Base-by-base conservation (phyloP, 2,113 vertebrate genomes). In the Eclectus roratus region DNA sequence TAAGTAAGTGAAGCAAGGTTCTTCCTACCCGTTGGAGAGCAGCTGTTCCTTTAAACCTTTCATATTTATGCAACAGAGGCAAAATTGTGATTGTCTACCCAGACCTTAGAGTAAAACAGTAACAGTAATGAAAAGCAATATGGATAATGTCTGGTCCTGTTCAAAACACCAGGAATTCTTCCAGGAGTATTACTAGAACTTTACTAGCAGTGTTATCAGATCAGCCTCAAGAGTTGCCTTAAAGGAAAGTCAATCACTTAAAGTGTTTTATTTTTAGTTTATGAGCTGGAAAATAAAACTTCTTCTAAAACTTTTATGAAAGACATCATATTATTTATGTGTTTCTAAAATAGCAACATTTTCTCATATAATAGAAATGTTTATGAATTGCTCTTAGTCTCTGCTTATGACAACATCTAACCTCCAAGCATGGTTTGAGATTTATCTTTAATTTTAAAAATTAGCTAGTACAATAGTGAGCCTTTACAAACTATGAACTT, bases 211-310 rank as follows among this genome's bases (percentile, higher is more conserved):
- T 39, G 43, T 65, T 86, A 90, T 79, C 88, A 93, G 35, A 56
- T 91, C 24, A 81, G 64, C 61, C 52, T 93, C 72, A 52, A 72
- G 41, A n/a, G n/a, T 18, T 90, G 56, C 70, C 77, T 81, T 95
- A 72, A 86, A 79, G 61, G 55, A 96, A 95, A 85, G 72, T 86
- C 82, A 95, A 3, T 84, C 65, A 68, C 44, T 92, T 81, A 20
- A 87, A 87, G 41, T 24, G 37, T 49, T 93, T 92, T 96, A 78
- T 71, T 95, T 94, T 92, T 84, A 88, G 85, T 71, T 90, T 94
- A 53, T 69, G 52, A 89, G 28, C 41, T 87, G 37, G 77, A 91
- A 95, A 91, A 93, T 89, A 56, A 88, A 94, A 72, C 25, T 70
- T 58, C 43, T 70, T 60, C 49, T 71, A 61, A 83, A 92, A 71